phyloP scores from a whole-genome alignment of 2,888 invertebrate genomes.

The Amphipoea oculea region DNA sequence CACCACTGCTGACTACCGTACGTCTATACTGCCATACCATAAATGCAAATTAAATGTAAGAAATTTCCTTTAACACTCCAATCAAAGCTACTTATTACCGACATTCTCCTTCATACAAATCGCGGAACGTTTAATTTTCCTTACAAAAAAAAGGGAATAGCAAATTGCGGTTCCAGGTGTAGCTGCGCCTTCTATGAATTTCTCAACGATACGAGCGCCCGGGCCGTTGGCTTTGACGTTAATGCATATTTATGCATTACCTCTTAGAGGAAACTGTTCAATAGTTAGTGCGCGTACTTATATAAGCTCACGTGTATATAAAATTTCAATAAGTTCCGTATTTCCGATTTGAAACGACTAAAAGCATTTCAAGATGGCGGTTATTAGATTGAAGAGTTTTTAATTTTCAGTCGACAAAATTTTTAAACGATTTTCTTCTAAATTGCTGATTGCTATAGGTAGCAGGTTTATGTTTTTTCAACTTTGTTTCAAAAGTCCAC shows the following conservation, averaged over 20 bases:
- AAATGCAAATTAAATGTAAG: neutral
- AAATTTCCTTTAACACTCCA: conserved; percentile 12
- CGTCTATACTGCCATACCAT: too few species aligned
- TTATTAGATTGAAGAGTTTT: neutral
- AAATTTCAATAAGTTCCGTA: conserved; percentile 30
- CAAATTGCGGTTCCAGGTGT: conserved; percentile 41
- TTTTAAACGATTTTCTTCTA: conserved; percentile 1
- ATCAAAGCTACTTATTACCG: conserved; percentile 22
- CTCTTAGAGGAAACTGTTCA: conserved; percentile 34
- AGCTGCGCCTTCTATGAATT: conserved; percentile 52
- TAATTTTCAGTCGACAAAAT: neutral
- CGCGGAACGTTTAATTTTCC: conserved; percentile 3
- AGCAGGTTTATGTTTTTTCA: neutral
- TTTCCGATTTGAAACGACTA: conserved; percentile 25
- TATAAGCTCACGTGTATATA: conserved; percentile 18
- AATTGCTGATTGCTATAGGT: neutral
- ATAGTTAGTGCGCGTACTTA: conserved; percentile 32
- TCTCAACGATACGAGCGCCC: conserved; percentile 46
- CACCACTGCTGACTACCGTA: neutral
- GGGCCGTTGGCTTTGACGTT: conserved; percentile 49
- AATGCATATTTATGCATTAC: conserved; percentile 63
- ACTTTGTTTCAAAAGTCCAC: neutral
- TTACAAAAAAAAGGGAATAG: conserved; percentile 16
- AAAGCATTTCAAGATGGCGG: conserved; percentile 1
- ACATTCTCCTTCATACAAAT: conserved; percentile 30